A percentile compares a stretch with the other conserved stretches of the same genome.
Evolutionary conservation across 2,113 vertebrate genomes (phyloP).

Genomic region (Ictalurus punctatus): DNA sequence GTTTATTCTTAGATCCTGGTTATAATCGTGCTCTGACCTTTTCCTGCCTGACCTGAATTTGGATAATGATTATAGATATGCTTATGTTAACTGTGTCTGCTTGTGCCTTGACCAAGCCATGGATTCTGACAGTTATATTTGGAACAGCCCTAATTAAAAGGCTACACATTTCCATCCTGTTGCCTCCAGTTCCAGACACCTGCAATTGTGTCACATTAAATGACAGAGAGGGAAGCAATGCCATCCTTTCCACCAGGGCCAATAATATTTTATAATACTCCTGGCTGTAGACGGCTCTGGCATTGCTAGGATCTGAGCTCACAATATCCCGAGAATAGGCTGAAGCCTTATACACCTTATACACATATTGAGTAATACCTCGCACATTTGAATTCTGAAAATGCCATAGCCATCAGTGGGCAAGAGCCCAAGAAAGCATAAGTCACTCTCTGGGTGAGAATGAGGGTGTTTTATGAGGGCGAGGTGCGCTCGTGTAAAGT

Average conservation of each 20-base stretch:
- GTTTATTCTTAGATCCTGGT: conserved; percentile 24
- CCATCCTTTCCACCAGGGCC: neutral
- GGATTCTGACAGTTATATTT: conserved; percentile 10
- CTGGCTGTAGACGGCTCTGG: neutral
- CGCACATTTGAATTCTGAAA: neutral
- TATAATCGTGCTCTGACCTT: conserved; percentile 6
- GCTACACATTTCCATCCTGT: neutral
- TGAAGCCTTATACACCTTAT: neutral
- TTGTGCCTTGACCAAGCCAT: neutral
- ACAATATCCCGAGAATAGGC: neutral
- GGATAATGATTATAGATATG: conserved; percentile 17
- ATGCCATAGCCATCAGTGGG: neutral
- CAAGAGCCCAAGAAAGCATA: neutral
- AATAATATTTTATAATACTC: neutral
- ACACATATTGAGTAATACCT: neutral
- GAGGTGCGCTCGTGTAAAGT: neutral
- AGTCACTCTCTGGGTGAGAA: neutral
- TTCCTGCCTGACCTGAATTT: conserved; percentile 20
- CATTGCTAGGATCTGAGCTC: neutral
- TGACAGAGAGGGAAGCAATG: neutral
- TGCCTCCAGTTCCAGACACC: neutral
- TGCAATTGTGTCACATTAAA: conserved; percentile 4
- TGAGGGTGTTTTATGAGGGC: neutral
- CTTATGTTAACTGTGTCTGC: neutral
- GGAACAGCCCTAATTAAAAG: conserved; percentile 5